Percentiles rank a stretch among this genome's conserved stretches.
These are phyloP conservation scores for Atrina japonica DNA, from an alignment of 2,888 invertebrate species.

Conservation along the genomic window DNA sequence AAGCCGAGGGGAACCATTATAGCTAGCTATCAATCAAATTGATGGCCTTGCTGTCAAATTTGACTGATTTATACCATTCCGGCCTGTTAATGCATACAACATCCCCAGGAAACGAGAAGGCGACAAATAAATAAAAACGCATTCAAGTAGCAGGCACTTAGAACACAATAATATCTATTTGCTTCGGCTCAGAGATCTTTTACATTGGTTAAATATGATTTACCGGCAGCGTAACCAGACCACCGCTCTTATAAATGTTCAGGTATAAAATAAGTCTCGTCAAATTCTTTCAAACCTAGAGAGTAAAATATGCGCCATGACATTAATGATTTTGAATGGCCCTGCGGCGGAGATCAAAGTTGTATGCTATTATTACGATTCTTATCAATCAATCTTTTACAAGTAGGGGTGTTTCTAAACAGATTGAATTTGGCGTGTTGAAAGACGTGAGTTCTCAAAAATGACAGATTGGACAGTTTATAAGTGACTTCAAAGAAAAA, in stretches of 20 bases:
- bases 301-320: slow-evolving; percentile 38
- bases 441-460: slow-evolving; percentile 70
- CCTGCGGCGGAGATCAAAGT: slow-evolving; percentile 59
- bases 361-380: slow-evolving; percentile 56
- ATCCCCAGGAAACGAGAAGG: slow-evolving; percentile 39
- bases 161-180: too few relatives aligned
- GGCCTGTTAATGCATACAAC: slow-evolving; percentile 48
- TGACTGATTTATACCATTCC: slow-evolving; percentile 50
- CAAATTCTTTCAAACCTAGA: slow-evolving; percentile 33
- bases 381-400: slow-evolving; percentile 74
- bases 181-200: too few relatives aligned
- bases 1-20: slow-evolving; percentile 48
- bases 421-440: slow-evolving; percentile 76
- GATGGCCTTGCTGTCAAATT: slow-evolving; percentile 50
- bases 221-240: too few relatives aligned
- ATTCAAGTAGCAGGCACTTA: slow-evolving; percentile 38
- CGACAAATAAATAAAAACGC: slow-evolving; percentile 46
- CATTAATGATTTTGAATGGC: slow-evolving; percentile 44
- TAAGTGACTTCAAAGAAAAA: slow-evolving; percentile 70
- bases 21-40: slow-evolving; percentile 49
- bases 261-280: neutral
- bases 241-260: too few relatives aligned
- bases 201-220: too few relatives aligned
- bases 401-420: slow-evolving; percentile 74
- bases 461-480: slow-evolving; percentile 77